Evolutionary conservation across 2,797 vertebrate genomes (phyloP).

Genomic region (Gouania willdenowi): DNA sequence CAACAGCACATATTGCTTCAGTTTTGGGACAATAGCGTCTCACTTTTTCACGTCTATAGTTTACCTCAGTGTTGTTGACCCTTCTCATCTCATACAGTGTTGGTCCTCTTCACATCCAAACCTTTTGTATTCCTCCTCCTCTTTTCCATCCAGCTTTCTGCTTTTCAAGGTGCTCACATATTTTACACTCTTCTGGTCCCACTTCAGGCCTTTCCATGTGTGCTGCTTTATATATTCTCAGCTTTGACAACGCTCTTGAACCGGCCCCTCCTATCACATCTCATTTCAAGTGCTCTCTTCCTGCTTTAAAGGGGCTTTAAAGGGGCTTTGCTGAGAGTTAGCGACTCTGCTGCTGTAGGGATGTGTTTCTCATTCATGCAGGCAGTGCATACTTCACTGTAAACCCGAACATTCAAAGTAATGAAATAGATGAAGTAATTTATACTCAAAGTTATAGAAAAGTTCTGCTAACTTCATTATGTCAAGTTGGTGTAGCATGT

Average conservation of each 20-base stretch:
- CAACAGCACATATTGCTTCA: slow-evolving; percentile 27
- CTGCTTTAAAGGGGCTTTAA: slow-evolving; percentile 44
- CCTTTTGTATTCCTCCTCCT: slow-evolving; percentile 23
- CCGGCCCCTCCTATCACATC: slow-evolving; percentile 44
- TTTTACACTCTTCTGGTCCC: slow-evolving; percentile 33
- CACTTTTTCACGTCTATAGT: slow-evolving; percentile 39
- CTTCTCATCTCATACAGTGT: slow-evolving; percentile 44
- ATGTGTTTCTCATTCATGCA: no score
- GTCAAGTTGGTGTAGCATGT: no score
- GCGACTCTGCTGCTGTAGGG: slow-evolving; percentile 22
- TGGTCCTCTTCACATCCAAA: slow-evolving; percentile 47
- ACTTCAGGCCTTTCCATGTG: slow-evolving; percentile 39
- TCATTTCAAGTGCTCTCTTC: slow-evolving; percentile 45
- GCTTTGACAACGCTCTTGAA: slow-evolving; percentile 46
- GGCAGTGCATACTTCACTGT: no score
- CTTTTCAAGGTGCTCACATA: slow-evolving; percentile 30
- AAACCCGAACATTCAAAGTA: no score
- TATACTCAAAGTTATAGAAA: no score
- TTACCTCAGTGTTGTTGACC: slow-evolving; percentile 44
- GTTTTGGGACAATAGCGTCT: slow-evolving; percentile 21
- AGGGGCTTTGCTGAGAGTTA: slow-evolving; percentile 25
- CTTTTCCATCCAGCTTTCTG: slow-evolving; percentile 18
- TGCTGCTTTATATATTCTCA: slow-evolving; percentile 28
- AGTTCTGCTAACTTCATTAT: no score
- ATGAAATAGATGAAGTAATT: no score